phyloP scores from a whole-genome alignment of 2,888 invertebrate species.

The Drosophila recens region DNA sequence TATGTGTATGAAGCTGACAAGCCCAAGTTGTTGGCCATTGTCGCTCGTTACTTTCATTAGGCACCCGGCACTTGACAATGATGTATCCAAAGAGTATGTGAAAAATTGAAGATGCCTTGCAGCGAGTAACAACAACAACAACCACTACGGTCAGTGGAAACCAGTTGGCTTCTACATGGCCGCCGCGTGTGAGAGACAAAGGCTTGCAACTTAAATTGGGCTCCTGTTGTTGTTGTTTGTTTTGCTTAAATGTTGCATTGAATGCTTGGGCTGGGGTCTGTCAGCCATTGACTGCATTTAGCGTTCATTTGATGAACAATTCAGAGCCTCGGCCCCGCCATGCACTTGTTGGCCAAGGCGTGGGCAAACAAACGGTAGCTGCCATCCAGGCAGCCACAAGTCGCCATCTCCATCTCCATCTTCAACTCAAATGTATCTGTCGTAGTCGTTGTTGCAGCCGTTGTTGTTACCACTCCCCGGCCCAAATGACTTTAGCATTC shows the following conservation, averaged over 20 bases:
- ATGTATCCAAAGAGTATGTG: conserved; percentile 80
- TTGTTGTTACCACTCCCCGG: conserved; percentile 44
- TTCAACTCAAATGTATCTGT: conserved; percentile 52
- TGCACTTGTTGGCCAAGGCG: conserved; percentile 72
- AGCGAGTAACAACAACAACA: conserved; percentile 30
- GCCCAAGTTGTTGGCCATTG: conserved; percentile 62
- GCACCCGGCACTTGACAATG: conserved; percentile 78
- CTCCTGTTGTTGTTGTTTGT: conserved; percentile 54
- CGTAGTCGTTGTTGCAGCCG: conserved; percentile 24
- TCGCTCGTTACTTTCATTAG: conserved; percentile 78
- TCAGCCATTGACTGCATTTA: conserved; percentile 60
- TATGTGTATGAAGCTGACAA: conserved; percentile 36
- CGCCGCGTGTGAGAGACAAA: conserved; percentile 56
- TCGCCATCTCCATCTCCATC: conserved; percentile 39
- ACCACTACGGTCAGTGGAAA: conserved; percentile 45
- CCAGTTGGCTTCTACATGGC: conserved; percentile 35
- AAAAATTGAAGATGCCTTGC: conserved; percentile 68
- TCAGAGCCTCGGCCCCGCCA: conserved; percentile 59
- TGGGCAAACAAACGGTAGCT: conserved; percentile 76
- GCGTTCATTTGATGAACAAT: conserved; percentile 79
- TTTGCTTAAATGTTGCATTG: conserved; percentile 81
- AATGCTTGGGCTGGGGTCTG: conserved; percentile 33
- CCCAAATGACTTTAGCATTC: conserved; percentile 83
- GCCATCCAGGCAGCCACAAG: conserved; percentile 44
- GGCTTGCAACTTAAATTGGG: conserved; percentile 75